A percentile compares a stretch with the other conserved stretches of the same genome.
phyloP scores from a whole-genome alignment of 2,113 vertebrate species.

The Pandion haliaetus region DNA sequence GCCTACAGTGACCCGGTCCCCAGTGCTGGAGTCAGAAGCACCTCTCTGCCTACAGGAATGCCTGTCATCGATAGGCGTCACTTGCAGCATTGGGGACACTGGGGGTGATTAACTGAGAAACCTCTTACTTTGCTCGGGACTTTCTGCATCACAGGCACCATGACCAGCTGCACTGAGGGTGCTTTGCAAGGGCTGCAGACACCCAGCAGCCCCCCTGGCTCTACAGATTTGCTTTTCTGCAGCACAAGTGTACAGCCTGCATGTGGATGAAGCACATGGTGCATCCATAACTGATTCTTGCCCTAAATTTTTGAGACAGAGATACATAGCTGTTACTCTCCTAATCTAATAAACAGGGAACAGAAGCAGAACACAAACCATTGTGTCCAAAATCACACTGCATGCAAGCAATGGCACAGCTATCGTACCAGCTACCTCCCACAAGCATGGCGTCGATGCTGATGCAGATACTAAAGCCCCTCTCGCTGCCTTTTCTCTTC shows the following conservation, averaged over 20 bases:
- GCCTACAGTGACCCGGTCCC: fast-evolving
- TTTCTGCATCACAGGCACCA: background rate
- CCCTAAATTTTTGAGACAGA: background rate
- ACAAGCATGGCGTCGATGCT: background rate
- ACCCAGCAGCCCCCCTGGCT: background rate
- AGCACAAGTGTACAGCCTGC: no score
- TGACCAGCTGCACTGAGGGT: fast-evolving
- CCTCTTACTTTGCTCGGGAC: background rate
- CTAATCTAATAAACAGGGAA: background rate
- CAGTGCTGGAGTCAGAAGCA: background rate
- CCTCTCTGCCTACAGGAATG: background rate
- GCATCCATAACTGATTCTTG: background rate
- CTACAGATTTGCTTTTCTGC: background rate
- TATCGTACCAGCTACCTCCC: background rate
- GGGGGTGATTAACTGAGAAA: fast-evolving
- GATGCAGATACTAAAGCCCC: background rate
- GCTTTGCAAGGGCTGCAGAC: background rate
- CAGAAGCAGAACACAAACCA: background rate
- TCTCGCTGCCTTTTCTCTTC: background rate
- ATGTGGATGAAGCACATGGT: fast-evolving
- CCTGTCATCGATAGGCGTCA: background rate
- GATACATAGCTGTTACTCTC: background rate
- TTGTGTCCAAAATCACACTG: fast-evolving
- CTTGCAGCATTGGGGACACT: fast-evolving
- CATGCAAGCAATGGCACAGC: background rate